Conservation (phyloP, 2,888 invertebrate species). For the Synanthedon myopaeformis region DNA sequence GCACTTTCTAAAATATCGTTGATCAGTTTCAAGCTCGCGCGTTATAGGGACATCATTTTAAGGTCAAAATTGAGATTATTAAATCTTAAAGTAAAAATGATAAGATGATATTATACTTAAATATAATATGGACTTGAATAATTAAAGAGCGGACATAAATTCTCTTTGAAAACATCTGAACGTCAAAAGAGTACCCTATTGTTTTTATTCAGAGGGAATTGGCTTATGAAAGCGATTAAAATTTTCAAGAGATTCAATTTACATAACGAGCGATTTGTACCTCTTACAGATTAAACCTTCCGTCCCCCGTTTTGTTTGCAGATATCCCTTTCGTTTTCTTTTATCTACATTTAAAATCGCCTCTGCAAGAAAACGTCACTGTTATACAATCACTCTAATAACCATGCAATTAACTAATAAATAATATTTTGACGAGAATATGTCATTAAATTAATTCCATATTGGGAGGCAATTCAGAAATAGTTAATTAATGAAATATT, state of each 20-base stretch:
- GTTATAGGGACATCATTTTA: no score
- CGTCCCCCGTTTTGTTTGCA: constrained; percentile 32
- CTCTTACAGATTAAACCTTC: constrained; percentile 23
- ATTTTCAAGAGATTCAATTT: constrained; percentile 65
- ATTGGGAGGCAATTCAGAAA: no score
- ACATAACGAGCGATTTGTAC: constrained; percentile 67
- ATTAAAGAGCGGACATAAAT: constrained; percentile 25
- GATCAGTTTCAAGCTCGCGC: no score
- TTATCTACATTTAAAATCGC: constrained; percentile 18
- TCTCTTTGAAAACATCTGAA: constrained; percentile 30
- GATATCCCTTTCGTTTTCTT: constrained; percentile 28
- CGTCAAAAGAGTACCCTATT: constrained; percentile 45
- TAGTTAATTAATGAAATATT: no score
- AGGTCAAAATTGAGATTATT: no score
- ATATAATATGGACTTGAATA: background rate
- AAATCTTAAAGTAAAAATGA: no score
- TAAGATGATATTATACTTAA: no score
- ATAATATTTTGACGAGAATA: no score
- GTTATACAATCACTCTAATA: background rate
- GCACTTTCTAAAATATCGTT: no score
- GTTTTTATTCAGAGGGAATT: constrained; percentile 59
- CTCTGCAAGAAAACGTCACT: constrained; percentile 16
- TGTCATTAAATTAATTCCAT: no score
- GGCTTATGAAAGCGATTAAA: constrained; percentile 64
- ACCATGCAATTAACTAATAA: no score